Base-by-base conservation (phyloP, 2,888 invertebrate species). In the Hyppa rectilinea region DNA sequence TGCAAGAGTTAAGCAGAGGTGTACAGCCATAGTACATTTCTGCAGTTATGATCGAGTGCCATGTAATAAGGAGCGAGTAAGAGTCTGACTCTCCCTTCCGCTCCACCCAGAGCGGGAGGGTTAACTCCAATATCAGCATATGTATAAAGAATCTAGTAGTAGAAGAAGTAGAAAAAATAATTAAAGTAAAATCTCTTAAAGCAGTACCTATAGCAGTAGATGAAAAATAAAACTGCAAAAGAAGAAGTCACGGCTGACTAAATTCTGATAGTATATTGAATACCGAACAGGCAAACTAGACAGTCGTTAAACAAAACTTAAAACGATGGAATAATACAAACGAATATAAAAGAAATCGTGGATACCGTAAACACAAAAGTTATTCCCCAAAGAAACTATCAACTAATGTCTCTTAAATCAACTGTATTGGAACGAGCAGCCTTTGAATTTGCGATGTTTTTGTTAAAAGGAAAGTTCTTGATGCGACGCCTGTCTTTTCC, bases 401-500 rank as follows among this genome's bases (percentile, higher is more conserved):
- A 38, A 58, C 34, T 71, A 56, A 68, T 71, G 65, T 23, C 26
- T 47, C 50, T 66, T 64, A 64, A 66, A 64, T 79, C 59, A 66
- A 67, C 63, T 58, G 36, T 50, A 56, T 71, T 60, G 53, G 40
- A 65, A 58, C 45, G 50, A 53, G 23, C 52, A 43, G 17, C 10
- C 29, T 45, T 65, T 58, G 62, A 78, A 63, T 65, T 75, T 53
- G 29, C 34, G 34, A 55, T 23, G 61, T 69, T 65, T 66, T 67
- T 52, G 71, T 72, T 78, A 59, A 70, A 70, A 72, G 47, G 49
- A 55, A 80, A 73, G 72, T 67, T 76, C 26, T 60, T 66, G 55
- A 50, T 60, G 60, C 26, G 43, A 29, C 4, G 17, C 38, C n/a
- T 47, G 60, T 47, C 52, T 63, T 58, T 61, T 74, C 9, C 26